Evolutionary conservation across 2,888 invertebrate species (phyloP), one percentile per base, ranked within the genome.

Genomic region (Zele albiditarsus): DNA sequence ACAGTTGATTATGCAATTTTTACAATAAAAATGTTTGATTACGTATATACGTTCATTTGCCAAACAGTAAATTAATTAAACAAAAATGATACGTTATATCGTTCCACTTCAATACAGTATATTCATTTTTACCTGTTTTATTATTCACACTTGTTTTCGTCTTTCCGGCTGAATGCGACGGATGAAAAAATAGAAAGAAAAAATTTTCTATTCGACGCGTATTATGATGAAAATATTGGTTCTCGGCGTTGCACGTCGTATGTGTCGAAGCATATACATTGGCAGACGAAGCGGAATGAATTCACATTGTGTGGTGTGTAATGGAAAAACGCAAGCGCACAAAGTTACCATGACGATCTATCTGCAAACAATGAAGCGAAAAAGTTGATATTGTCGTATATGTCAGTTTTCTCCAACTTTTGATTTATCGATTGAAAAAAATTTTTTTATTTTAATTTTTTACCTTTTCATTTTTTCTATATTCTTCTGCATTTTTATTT

Each of bases 341-440:
- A 74, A 25, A 77, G 85, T 86, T 82, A 74, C 82, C 83, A 86
- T 86, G 82, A 81, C 78, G 78, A 86, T 81, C 72, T 71, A 66
- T 75, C 81, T 74, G 76, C 82, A 80, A 82, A 83, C 84, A 84
- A 80, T 84, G 80, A 72, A 65, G 66, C 71, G 58, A 38, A 28
- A 74, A 73, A 63, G 63, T 63, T 63, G 63, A 33, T 33, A 33
- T 38, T 25, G 33, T 38, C 25, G 46, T 53, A 10, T 20, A 53
- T 20, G n/a, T 53, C 53, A 53, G 4, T 53, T 53, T 53, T 20
- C 20, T 20, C 20, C 20, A 33, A 33, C 28, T 63, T 63, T 33
- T n/a, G 63, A 33, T 63, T 33, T 31, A 63, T 67, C 28, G 46
- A 28, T 31, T 53, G 31, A 16, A 66, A 46, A 66, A 25, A 53